Conservation (phyloP, 2,113 vertebrate genomes). For the Hippocampus guttulatus region DNA sequence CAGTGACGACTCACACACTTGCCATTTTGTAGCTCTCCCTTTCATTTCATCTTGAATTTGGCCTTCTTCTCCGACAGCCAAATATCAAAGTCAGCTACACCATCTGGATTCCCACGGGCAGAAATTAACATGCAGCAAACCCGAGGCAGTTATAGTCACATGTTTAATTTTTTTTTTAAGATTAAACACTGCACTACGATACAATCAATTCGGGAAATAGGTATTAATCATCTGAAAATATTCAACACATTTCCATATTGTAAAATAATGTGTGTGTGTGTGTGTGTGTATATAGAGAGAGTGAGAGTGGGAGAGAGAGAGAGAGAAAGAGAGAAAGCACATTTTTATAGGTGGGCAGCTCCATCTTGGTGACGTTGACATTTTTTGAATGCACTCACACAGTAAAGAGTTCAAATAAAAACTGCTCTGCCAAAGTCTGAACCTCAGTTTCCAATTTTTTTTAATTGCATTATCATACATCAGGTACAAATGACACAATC, state of each 20-base stretch:
- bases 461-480: constrained; percentile 77
- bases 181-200: neutral
- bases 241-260: no score
- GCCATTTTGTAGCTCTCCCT: constrained; percentile 3
- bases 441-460: constrained; percentile 55
- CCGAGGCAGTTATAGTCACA: neutral
- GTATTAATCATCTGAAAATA: neutral
- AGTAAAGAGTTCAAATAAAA: constrained; percentile 5
- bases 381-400: neutral
- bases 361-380: no score
- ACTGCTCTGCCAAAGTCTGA: constrained; percentile 2
- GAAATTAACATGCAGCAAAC: neutral
- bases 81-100: neutral
- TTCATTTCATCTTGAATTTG: constrained; percentile 6
- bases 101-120: neutral
- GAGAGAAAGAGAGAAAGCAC: no score
- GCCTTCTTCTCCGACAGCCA: constrained; percentile 1
- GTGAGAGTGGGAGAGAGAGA: no score
- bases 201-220: neutral
- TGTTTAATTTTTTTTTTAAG: no score
- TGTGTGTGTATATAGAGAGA: no score
- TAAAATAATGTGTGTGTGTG: no score
- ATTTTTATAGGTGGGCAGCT: no score
- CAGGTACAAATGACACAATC: constrained; percentile 74
- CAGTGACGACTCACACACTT: neutral